phyloP scores from a whole-genome alignment of 2,888 invertebrate species.

The Nomada flava region DNA sequence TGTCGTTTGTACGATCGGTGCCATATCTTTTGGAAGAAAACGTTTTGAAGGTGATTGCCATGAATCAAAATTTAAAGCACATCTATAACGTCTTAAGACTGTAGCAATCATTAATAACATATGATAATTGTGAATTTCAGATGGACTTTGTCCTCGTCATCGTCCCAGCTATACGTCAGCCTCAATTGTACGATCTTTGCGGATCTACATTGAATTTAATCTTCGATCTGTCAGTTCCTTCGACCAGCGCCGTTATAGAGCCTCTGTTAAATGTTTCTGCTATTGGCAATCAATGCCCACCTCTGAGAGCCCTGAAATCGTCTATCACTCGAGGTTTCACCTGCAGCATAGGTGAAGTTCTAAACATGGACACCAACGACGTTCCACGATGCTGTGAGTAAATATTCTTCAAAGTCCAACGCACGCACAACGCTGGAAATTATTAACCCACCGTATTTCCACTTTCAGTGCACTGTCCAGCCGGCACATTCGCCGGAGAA shows the following conservation, averaged over 20 bases:
- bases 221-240: slow-evolving; percentile 96
- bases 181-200: slow-evolving; percentile 96
- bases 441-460: too few species aligned
- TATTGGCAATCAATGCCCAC: slow-evolving; percentile 96
- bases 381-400: slow-evolving; percentile 96
- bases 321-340: slow-evolving; percentile 95
- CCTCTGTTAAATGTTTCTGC: slow-evolving; percentile 94
- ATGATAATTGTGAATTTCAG: slow-evolving; percentile 68
- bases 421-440: background rate
- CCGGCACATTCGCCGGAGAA: slow-evolving; percentile 96
- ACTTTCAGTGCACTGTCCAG: slow-evolving; percentile 95
- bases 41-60: slow-evolving; percentile 87
- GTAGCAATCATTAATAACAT: too few species aligned
- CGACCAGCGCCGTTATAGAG: slow-evolving; percentile 95
- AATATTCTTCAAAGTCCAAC: background rate
- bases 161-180: slow-evolving; percentile 94
- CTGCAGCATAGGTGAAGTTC: slow-evolving; percentile 96
- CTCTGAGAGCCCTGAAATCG: slow-evolving; percentile 93
- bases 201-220: slow-evolving; percentile 97
- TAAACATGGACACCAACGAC: slow-evolving; percentile 96
- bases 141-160: slow-evolving; percentile 96
- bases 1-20: slow-evolving; percentile 93
- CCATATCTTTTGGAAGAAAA: slow-evolving; percentile 94
- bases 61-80: too few species aligned
- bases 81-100: too few species aligned